Conservation (phyloP, 1,140 invertebrate species). For the Heliothis virescens region DNA sequence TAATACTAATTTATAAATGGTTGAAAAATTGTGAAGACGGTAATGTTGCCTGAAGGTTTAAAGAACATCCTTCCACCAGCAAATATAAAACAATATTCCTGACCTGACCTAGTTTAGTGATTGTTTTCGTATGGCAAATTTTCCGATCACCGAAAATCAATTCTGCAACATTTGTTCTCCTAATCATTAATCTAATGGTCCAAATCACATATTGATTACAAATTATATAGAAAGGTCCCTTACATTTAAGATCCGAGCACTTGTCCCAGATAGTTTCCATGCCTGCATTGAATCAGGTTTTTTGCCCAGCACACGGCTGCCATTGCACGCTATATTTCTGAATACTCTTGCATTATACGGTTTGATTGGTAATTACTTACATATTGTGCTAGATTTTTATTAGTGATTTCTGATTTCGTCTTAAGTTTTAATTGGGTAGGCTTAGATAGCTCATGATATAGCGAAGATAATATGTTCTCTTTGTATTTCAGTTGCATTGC, state of each 20-base stretch:
- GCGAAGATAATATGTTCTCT: neutral
- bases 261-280: slow-evolving; percentile 14
- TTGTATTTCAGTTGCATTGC: neutral
- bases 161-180: no score
- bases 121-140: no score
- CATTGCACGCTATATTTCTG: slow-evolving; percentile 8
- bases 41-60: no score
- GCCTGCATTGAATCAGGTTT: slow-evolving; percentile 34
- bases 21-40: no score
- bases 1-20: no score
- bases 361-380: neutral
- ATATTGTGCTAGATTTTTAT: slow-evolving; percentile 19
- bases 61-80: no score
- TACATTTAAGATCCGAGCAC: neutral
- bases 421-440: neutral
- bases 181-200: neutral
- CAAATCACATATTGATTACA: neutral
- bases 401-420: neutral
- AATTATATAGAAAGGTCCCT: slow-evolving; percentile 7
- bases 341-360: slow-evolving; percentile 28
- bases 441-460: neutral
- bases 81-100: no score
- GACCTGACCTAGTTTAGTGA: no score
- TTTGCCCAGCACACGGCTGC: neutral
- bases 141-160: no score